Conservation (phyloP, 2,113 vertebrate genomes). For the Aix galericulata region DNA sequence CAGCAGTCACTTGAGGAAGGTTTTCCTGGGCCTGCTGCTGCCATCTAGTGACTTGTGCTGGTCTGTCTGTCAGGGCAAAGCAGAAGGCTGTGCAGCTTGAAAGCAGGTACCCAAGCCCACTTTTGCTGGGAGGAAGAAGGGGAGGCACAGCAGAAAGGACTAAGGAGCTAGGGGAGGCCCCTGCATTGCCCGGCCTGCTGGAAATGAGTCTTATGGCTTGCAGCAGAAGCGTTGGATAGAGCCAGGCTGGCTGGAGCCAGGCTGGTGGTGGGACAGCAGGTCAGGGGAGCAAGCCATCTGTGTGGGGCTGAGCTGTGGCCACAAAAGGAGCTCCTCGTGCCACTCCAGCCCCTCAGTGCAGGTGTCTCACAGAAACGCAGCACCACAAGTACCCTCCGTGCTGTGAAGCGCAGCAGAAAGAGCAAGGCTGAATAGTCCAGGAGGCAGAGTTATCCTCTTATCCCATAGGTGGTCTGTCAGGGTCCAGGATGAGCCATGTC, state of each 20-base stretch:
- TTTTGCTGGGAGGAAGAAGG: background rate
- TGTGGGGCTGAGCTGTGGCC: accelerated
- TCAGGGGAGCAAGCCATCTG: accelerated
- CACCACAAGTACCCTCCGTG: accelerated
- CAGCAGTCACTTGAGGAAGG: background rate
- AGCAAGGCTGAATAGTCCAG: background rate
- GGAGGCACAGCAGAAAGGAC: accelerated
- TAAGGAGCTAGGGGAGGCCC: background rate
- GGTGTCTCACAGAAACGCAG: background rate
- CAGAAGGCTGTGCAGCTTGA: accelerated
- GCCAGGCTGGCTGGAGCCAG: background rate
- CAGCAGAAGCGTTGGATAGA: accelerated
- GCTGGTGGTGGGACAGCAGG: background rate
- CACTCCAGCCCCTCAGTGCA: background rate
- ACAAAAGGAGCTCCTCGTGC: accelerated
- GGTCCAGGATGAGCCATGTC: background rate
- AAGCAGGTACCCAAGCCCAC: accelerated
- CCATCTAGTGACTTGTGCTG: slow-evolving; percentile 54
- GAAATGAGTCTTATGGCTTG: background rate
- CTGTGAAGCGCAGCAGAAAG: background rate
- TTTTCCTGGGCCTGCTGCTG: slow-evolving; percentile 37
- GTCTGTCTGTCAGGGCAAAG: background rate
- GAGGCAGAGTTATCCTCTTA: background rate
- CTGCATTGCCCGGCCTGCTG: background rate
- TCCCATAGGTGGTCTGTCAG: background rate